Base-by-base conservation (phyloP, 64 coral and sea anemone species). In the Dendrophyllia cribrosa region DNA sequence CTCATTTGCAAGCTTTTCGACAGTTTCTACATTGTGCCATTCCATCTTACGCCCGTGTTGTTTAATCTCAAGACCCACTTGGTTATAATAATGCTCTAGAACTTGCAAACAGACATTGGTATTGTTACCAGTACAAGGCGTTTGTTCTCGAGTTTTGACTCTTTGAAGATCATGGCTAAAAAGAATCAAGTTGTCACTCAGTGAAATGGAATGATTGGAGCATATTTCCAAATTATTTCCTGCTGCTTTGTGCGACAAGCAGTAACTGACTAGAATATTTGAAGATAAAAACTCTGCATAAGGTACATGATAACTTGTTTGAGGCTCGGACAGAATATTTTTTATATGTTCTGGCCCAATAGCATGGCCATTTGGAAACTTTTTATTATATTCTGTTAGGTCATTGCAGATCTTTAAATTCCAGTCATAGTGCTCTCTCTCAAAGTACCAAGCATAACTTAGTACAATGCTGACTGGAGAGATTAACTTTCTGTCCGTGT, bases 361-460 rank as follows among this genome's bases (percentile, higher is more conserved):
- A 34, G 34, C 34, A 34, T 34, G 34, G 34, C 34, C 34, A 34
- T 34, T 34, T 34, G 73, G 8, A 52, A 90, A 49, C 19, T 44
- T 46, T 47, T 44, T 50, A 52, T 92, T 86, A 13, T 85, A 85
- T 58, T 83, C 53, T 9, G 21, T 51, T 9, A 85, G 65, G 12
- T 73, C 10, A 9, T 7, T 45, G 45, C 78, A 92, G 14, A 92
- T n/a, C 70, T 72, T 56, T 5, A 92, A 60, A 59, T 62, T 85
- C 63, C 78, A 92, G 70, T 85, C 79, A 26, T 85, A 74, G 9
- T 79, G 63, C 16, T 75, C 79, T 75, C 51, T 71, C 17, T 92
- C 90, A 34, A 92, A 92, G 48, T 85, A 65, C 90, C 90, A 92
- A 3, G 90, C 90, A 43, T 92, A 92, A 3, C 48, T 92, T 7